Percentiles rank a stretch among this genome's conserved stretches.
Conservation (phyloP, 64 coral and sea anemone species). For the Montipora efflorescens region DNA sequence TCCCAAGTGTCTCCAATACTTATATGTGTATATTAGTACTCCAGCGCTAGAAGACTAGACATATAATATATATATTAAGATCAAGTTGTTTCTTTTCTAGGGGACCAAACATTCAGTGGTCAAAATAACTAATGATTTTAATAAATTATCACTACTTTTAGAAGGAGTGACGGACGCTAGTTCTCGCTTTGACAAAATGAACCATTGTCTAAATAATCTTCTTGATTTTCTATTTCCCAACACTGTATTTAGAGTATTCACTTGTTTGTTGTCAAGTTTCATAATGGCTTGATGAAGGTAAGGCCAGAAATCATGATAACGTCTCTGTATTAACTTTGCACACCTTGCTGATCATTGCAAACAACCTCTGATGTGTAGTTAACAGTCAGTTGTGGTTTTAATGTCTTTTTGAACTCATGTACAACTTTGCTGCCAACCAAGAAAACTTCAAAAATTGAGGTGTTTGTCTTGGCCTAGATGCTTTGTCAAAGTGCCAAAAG, state of each 20-base stretch:
- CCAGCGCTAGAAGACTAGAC: too few species aligned
- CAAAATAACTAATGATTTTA: background rate
- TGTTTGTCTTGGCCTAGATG: background rate
- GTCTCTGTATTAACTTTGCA: background rate
- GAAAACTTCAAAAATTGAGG: too few species aligned
- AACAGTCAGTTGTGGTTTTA: background rate
- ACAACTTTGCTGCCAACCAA: too few species aligned
- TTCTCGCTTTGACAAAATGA: slow-evolving; percentile 14
- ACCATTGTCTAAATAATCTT: slow-evolving; percentile 79
- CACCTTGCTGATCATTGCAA: background rate
- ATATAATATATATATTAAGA: too few species aligned
- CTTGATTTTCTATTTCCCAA: slow-evolving; percentile 95
- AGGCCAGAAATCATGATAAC: slow-evolving; percentile 37
- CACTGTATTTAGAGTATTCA: slow-evolving; percentile 81
- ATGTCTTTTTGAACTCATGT: background rate
- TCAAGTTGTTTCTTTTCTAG: background rate
- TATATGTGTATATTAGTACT: too few species aligned
- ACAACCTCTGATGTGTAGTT: background rate
- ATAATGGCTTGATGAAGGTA: slow-evolving; percentile 77
- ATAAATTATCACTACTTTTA: background rate
- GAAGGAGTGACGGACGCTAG: background rate
- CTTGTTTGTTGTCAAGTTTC: slow-evolving; percentile 86
- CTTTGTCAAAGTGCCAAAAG: background rate
- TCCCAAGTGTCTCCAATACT: too few species aligned
- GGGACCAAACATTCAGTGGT: slow-evolving; percentile 46